A percentile compares a stretch with the other conserved stretches of the same genome.
Conservation (phyloP, 2,888 invertebrate genomes). For the Andrena dorsata region DNA sequence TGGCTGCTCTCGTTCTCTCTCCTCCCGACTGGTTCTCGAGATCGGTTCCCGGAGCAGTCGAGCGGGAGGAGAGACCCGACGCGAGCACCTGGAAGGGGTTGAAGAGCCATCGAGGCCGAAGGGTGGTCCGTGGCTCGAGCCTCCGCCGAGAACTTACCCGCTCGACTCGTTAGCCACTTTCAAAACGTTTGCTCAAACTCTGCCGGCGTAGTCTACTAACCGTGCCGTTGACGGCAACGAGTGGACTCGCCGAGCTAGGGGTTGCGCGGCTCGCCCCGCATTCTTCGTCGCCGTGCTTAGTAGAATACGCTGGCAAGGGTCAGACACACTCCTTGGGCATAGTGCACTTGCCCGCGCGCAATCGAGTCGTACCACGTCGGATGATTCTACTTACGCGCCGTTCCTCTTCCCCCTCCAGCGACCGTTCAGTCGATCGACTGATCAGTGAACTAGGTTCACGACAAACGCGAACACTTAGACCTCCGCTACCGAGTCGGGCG, state of each 20-base stretch:
- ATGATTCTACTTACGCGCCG: background rate
- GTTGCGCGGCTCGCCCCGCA: background rate
- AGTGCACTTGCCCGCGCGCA: too few species aligned
- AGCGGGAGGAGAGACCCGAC: constrained; percentile 55
- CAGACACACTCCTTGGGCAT: too few species aligned
- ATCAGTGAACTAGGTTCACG: background rate
- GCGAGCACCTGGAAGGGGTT: constrained; percentile 74
- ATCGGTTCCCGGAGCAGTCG: constrained; percentile 57
- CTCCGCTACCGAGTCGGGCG: too few species aligned
- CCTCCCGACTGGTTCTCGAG: constrained; percentile 28
- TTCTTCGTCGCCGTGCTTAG: background rate
- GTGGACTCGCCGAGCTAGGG: background rate
- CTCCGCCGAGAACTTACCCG: constrained; percentile 47
- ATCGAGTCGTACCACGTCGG: too few species aligned
- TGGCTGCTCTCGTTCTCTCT: constrained; percentile 39
- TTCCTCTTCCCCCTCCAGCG: background rate
- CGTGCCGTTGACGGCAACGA: too few species aligned
- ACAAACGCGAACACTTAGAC: background rate
- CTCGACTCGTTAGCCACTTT: constrained; percentile 9
- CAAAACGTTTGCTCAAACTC: background rate
- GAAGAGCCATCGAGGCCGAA: constrained; percentile 72
- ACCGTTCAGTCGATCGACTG: background rate
- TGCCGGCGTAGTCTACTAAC: background rate
- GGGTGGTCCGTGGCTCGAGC: constrained; percentile 59
- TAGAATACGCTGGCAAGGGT: too few species aligned